phyloP scores from a whole-genome alignment of 2,113 vertebrate genomes.

The Caloenas nicobarica region DNA sequence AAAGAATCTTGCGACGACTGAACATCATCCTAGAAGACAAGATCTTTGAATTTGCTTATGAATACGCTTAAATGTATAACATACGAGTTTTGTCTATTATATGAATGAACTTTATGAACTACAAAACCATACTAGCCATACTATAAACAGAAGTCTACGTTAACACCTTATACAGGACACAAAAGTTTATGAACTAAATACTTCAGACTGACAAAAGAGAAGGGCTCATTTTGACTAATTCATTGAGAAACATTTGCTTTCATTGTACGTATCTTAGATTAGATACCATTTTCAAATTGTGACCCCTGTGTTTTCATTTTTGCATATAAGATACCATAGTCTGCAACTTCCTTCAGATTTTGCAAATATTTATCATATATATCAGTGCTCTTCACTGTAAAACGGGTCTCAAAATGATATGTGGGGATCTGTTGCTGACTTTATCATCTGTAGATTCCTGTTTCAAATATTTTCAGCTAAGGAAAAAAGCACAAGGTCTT shows the following conservation, averaged over 20 bases:
- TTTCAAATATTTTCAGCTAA: background rate
- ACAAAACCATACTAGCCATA: background rate
- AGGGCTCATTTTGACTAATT: background rate
- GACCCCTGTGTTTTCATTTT: background rate
- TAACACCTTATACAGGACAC: rapidly evolving
- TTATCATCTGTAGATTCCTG: background rate
- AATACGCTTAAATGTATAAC: background rate
- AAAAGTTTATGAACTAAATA: background rate
- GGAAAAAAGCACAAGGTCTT: background rate
- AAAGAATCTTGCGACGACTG: slow-evolving; percentile 86
- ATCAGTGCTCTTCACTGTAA: background rate
- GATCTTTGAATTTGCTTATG: slow-evolving; percentile 23
- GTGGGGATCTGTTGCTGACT: background rate
- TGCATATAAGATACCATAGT: background rate
- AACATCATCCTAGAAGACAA: slow-evolving; percentile 80
- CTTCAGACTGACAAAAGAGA: background rate
- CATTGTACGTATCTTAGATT: background rate
- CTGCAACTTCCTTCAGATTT: background rate
- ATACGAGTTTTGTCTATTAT: background rate
- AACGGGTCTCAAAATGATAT: background rate
- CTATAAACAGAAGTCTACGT: background rate
- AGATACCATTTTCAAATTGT: background rate
- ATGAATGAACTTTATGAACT: background rate
- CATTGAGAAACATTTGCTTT: background rate
- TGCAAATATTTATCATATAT: background rate